Evolutionary conservation across 2,113 vertebrate species (phyloP).

Genomic region (Marmota flaviventris): DNA sequence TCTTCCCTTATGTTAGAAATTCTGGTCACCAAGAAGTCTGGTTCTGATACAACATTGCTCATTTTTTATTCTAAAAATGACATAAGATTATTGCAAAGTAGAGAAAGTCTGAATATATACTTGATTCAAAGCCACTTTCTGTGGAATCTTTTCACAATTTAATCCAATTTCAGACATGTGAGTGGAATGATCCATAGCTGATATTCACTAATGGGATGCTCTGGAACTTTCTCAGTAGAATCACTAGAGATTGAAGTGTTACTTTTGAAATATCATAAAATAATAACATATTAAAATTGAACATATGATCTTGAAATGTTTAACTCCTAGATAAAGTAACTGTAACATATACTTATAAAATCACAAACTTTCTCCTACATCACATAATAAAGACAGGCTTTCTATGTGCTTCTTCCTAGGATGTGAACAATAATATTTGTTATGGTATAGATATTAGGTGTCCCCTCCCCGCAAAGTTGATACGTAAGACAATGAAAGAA

Average conservation of each 20-base stretch:
- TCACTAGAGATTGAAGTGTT: not conserved
- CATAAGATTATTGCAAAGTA: not conserved
- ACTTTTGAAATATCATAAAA: not conserved
- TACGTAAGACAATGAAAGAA: too few relatives aligned
- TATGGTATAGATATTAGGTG: too few relatives aligned
- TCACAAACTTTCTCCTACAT: not conserved
- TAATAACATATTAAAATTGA: not conserved
- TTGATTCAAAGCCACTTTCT: not conserved
- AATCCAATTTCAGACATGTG: constrained; percentile 25
- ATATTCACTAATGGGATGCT: not conserved
- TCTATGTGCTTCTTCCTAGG: not conserved
- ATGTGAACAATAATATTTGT: not conserved
- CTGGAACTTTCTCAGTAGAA: not conserved
- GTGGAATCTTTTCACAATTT: not conserved
- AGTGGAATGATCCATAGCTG: not conserved
- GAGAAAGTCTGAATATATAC: not conserved
- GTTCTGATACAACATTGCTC: not conserved
- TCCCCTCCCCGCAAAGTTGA: too few relatives aligned
- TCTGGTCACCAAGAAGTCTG: not conserved
- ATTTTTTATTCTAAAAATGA: constrained; percentile 13
- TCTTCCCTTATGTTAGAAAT: not conserved
- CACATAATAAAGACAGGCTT: not conserved
- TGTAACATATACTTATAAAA: not conserved
- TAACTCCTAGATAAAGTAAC: not conserved
- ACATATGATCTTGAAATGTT: not conserved